Conservation (phyloP, 2,113 vertebrate species). For the Pteruthius melanotis region DNA sequence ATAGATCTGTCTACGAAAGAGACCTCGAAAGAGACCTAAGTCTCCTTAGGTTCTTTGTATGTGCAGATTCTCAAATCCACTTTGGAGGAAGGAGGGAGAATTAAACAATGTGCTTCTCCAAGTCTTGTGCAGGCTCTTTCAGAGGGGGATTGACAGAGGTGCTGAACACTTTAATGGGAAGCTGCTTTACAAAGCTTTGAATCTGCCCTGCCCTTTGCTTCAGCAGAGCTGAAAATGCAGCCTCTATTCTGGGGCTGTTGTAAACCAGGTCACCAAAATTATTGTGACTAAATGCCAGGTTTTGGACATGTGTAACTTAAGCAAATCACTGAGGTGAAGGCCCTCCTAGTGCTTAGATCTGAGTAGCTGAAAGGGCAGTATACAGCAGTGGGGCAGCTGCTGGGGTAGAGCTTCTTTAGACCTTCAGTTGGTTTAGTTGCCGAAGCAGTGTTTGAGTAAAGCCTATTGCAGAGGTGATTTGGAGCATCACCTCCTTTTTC, state of each 20-base stretch:
- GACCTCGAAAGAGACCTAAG: rapidly evolving
- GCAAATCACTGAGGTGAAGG: neutral
- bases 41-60: neutral
- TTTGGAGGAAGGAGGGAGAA: neutral
- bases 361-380: neutral
- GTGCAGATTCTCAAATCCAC: neutral
- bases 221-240: neutral
- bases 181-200: neutral
- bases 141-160: neutral
- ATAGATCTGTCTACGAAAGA: neutral
- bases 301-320: neutral
- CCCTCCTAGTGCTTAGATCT: neutral
- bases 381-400: neutral
- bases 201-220: neutral
- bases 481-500: neutral
- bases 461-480: neutral
- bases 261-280: neutral
- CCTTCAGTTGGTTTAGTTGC: neutral
- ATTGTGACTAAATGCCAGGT: neutral
- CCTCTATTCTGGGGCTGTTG: neutral
- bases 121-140: neutral
- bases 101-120: neutral
- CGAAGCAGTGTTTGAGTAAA: neutral
- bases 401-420: neutral
- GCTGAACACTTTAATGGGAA: neutral